These are phyloP conservation scores for Nephrotoma appendiculata DNA, from an alignment of 2,888 invertebrate species.

Conservation along the genomic window DNA sequence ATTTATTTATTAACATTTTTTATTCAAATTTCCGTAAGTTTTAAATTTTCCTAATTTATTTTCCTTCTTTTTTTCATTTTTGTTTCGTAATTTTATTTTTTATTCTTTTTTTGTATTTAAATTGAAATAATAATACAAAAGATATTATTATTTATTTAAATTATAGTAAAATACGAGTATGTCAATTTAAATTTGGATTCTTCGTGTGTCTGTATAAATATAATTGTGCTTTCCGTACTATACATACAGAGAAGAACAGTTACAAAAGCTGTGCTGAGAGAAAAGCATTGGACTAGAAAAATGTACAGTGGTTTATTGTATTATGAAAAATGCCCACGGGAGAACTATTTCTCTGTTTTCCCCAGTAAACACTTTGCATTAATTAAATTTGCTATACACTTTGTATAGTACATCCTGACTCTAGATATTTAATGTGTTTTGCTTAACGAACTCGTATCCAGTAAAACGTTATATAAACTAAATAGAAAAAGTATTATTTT, in stretches of 20 bases:
- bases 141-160: neutral
- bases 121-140: neutral
- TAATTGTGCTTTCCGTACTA: neutral
- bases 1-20: neutral
- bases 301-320: neutral
- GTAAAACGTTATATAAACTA: neutral
- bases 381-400: neutral
- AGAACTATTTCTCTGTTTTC: neutral
- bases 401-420: neutral
- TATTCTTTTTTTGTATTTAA: neutral
- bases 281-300: too few relatives aligned
- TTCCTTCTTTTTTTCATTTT: neutral
- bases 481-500: neutral
- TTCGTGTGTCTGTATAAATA: neutral
- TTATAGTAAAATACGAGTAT: neutral
- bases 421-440: neutral
- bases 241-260: neutral
- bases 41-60: neutral
- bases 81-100: neutral
- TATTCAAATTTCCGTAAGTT: neutral
- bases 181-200: neutral
- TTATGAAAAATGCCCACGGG: neutral
- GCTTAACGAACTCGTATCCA: neutral
- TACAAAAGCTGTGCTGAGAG: neutral
- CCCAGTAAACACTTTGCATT: neutral